phyloP scores from a whole-genome alignment of 2,888 invertebrate genomes.

The Belgica antarctica region DNA sequence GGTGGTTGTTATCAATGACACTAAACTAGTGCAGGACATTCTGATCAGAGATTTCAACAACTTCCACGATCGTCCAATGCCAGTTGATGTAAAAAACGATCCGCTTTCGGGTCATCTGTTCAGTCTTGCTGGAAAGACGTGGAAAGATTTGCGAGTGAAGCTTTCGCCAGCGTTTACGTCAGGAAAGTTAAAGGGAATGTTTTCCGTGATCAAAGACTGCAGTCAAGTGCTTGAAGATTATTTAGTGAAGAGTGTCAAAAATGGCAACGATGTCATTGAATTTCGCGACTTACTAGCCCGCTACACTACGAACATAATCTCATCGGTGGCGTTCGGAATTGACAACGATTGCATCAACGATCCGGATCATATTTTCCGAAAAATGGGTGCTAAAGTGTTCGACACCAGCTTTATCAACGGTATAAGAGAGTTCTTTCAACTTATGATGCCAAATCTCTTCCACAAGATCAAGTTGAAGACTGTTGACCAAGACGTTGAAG shows the following conservation, averaged over 20 bases:
- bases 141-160: slow-evolving; percentile 61
- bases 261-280: slow-evolving; percentile 48
- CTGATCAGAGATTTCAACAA: slow-evolving; percentile 60
- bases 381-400: slow-evolving; percentile 47
- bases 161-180: slow-evolving; percentile 63
- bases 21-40: slow-evolving; percentile 60
- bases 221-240: slow-evolving; percentile 56
- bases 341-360: slow-evolving; percentile 51
- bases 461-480: not conserved
- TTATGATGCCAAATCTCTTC: slow-evolving; percentile 12
- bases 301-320: slow-evolving; percentile 58
- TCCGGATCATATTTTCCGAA: slow-evolving; percentile 36
- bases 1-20: slow-evolving; percentile 59
- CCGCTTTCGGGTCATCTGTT: slow-evolving; percentile 60
- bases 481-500: not conserved
- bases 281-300: slow-evolving; percentile 54
- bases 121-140: slow-evolving; percentile 58
- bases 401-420: slow-evolving; percentile 46
- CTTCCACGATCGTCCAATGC: slow-evolving; percentile 61
- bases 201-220: slow-evolving; percentile 58
- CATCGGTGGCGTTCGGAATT: slow-evolving; percentile 56
- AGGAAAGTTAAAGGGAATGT: slow-evolving; percentile 62
- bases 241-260: slow-evolving; percentile 50
- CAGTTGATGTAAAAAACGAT: slow-evolving; percentile 58
- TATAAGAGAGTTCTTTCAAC: too few species aligned